phyloP scores from a whole-genome alignment of 2,888 invertebrate species.

The Synanthedon formicaeformis region DNA sequence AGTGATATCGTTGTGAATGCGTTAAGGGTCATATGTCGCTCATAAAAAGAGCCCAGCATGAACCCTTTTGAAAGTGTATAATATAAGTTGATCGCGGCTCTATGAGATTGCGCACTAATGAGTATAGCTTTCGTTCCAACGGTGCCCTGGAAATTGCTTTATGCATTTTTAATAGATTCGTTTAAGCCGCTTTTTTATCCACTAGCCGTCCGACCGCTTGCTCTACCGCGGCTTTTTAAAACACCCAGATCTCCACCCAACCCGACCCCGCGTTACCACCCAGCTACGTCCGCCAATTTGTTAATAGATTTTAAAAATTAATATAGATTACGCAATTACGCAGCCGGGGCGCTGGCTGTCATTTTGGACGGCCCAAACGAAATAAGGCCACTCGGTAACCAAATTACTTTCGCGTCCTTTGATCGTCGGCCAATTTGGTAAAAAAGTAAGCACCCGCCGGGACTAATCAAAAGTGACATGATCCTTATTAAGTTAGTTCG shows the following conservation, averaged over 20 bases:
- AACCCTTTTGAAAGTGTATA: background rate
- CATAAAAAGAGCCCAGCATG: background rate
- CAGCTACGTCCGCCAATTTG: conserved; percentile 30
- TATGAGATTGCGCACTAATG: conserved; percentile 40
- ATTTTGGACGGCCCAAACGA: conserved; percentile 40
- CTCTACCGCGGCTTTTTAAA: conserved; percentile 33
- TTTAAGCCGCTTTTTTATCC: conserved; percentile 60
- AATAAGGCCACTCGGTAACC: conserved; percentile 39
- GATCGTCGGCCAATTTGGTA: conserved; percentile 38
- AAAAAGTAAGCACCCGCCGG: conserved; percentile 32
- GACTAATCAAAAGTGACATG: conserved; percentile 68
- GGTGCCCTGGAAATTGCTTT: conserved; percentile 48
- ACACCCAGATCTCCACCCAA: conserved; percentile 17
- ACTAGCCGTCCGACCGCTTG: conserved; percentile 27
- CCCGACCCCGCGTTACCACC: conserved; percentile 8
- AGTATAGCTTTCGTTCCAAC: conserved; percentile 23
- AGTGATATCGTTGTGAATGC: background rate
- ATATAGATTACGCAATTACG: conserved; percentile 51
- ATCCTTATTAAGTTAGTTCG: conserved; percentile 61
- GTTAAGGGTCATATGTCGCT: too few relatives aligned
- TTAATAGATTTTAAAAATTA: conserved; percentile 65
- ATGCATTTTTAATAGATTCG: conserved; percentile 62
- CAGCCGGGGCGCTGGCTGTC: conserved; percentile 29
- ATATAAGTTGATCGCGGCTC: conserved; percentile 2
- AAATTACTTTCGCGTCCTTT: conserved; percentile 37